A percentile compares a stretch with the other conserved stretches of the same genome.
phyloP scores from a whole-genome alignment of 2,888 invertebrate species.

The Scaptomyza reducta region DNA sequence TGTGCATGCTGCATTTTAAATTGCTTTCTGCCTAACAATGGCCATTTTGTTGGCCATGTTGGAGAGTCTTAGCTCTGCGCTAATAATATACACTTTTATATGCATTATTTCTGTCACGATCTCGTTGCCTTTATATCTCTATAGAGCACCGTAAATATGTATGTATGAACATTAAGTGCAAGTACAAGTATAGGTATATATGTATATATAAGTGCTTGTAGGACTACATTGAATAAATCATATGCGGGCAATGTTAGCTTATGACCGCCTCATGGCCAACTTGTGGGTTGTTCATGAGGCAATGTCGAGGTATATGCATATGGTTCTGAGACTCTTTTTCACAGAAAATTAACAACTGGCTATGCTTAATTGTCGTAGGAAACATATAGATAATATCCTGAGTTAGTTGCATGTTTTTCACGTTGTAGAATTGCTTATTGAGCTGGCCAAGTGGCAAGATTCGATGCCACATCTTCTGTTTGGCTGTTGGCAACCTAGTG shows the following conservation, averaged over 20 bases:
- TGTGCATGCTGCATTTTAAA: slow-evolving; percentile 60
- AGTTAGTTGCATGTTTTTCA: slow-evolving; percentile 70
- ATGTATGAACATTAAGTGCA: slow-evolving; percentile 13
- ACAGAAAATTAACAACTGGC: slow-evolving; percentile 41
- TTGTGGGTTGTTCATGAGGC: slow-evolving; percentile 21
- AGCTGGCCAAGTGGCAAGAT: slow-evolving; percentile 14
- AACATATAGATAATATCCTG: slow-evolving; percentile 72
- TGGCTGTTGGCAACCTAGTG: slow-evolving; percentile 64
- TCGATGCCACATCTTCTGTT: slow-evolving; percentile 37
- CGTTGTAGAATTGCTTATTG: slow-evolving; percentile 33
- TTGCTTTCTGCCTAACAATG: slow-evolving; percentile 55
- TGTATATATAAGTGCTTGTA: slow-evolving; percentile 19
- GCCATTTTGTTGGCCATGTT: slow-evolving; percentile 62
- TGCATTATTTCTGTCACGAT: slow-evolving; percentile 82
- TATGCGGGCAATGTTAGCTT: slow-evolving; percentile 18
- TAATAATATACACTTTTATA: slow-evolving; percentile 79
- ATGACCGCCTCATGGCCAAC: slow-evolving; percentile 51
- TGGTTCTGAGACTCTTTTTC: background rate
- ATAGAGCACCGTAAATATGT: slow-evolving; percentile 51
- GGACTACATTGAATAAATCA: slow-evolving; percentile 37
- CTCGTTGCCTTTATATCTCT: slow-evolving; percentile 77
- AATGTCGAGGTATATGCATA: slow-evolving; percentile 6
- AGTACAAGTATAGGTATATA: slow-evolving; percentile 21
- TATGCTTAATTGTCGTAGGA: slow-evolving; percentile 57
- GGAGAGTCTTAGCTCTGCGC: slow-evolving; percentile 38